Evolutionary conservation across 1,140 invertebrate species (phyloP), one percentile per base, ranked within the genome.

Genomic region (Lepidotrigona ventralis): DNA sequence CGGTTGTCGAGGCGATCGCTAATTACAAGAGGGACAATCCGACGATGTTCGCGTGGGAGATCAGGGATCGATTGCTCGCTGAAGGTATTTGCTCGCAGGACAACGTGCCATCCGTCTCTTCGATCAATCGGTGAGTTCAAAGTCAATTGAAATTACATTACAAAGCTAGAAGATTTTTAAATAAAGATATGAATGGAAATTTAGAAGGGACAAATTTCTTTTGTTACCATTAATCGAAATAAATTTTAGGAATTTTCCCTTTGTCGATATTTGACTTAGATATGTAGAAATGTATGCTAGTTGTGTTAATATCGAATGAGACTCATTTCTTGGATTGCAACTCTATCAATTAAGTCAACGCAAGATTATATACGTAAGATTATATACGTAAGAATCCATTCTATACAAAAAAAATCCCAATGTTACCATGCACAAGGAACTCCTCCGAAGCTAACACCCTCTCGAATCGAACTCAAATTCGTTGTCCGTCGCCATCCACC

Each of bases 11-110:
- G 92, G 98, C 99, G 66, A 99, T 99, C 86, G 98, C 98, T 2
- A 98, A 98, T 87, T 99, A 99, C 95, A 99, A 99, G 94, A 95
- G 98, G 83, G 98, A 99, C 93, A 99, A 99, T 94, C 99, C 99
- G 0, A 99, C 99, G 26, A 99, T 99, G 99, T 99, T 99, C 93
- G 99, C 99, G 5, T 99, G 99, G 99, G 99, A 99, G 94, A 99
- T 99, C 91, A 95, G 99, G 60, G 99, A 99, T 94, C 96, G 98
- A 94, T 96, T 99, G 88, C 95, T 99, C 77, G 97, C 98, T 3
- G 99, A 99, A 93, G 98, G 97, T 56, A 98, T 99, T 91, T 99
- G 99, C 94, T 98, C 98, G 77, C 98, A 99, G 93, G 99, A 99
- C 94, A 99, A 99, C 94, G 99, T 99, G 86, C 99, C 99, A 91